Evolutionary conservation across 1,140 invertebrate genomes (phyloP).

Genomic region (Lepidurus apus): DNA sequence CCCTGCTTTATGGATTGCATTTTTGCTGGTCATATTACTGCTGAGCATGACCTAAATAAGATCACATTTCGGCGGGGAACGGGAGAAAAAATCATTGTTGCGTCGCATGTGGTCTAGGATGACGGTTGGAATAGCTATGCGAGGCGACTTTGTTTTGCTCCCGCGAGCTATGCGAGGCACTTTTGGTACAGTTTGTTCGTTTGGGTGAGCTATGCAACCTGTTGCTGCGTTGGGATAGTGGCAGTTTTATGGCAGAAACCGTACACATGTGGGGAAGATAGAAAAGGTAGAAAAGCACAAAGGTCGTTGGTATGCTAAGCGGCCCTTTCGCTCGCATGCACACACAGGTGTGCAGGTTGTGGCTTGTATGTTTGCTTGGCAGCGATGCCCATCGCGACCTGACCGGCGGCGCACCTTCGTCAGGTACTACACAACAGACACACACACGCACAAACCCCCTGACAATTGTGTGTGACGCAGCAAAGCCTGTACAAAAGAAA

Average conservation of each 20-base stretch:
- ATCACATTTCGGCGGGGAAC: not conserved
- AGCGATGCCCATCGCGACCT: conserved; percentile 12
- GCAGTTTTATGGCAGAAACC: not conserved
- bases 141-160: too few relatives aligned
- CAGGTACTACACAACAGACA: not conserved
- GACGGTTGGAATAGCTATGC: too few relatives aligned
- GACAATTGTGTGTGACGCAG: too few relatives aligned
- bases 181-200: too few relatives aligned
- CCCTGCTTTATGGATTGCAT: not conserved
- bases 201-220: not conserved
- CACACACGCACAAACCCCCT: too few relatives aligned
- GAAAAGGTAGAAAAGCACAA: not conserved
- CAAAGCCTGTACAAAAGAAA: too few relatives aligned
- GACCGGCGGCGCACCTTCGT: not conserved
- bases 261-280: not conserved
- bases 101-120: not conserved
- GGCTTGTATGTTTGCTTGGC: not conserved
- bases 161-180: not conserved
- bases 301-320: conserved; percentile 21
- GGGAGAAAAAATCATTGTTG: not conserved
- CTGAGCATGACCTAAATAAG: not conserved
- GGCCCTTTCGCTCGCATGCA: not conserved
- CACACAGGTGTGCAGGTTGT: not conserved
- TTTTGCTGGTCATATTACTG: not conserved
- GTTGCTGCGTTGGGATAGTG: not conserved